Base-by-base conservation (phyloP, 2,113 vertebrate species). In the Muntiacus muntjak region DNA sequence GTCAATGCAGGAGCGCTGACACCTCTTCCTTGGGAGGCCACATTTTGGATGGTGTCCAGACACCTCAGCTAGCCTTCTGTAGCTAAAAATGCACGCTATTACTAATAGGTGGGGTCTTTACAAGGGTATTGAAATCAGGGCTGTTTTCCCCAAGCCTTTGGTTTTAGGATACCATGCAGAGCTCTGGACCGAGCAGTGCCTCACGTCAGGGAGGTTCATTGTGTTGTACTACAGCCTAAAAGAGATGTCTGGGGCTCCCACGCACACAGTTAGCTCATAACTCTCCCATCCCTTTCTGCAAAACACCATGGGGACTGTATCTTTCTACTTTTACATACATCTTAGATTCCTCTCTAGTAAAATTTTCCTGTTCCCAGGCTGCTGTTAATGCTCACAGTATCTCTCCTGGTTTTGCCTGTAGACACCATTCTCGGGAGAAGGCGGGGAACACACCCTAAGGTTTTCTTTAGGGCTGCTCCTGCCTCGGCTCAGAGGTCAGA, bases 371-470 rank as follows among this genome's bases (percentile, higher is more conserved):
- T 50, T 6, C 13, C 62, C 52, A 43, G 10, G 45, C 12, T 33
- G n/a, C 52, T 40, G 40, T 78, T 88, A 21, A 30, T 76, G 40
- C 19, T 88, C 19, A 16, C 16, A 15, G 40, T 52, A 25, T 74
- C 54, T 74, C 54, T 90, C 23, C 36, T 6, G 5, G 47, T 54
- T 97, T 93, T 88, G 45, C n/a, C n/a, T 57, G 3, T 26, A 62
- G 85, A 45, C 54, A 83, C n/a, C 33, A 50, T 85, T 47, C 26
- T 33, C 1, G 3, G n/a, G n/a, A 84, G 45, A 47, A 76, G 45
- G 2, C 7, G 1, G 6, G 64, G 33, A n/a, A 1, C 7, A n/a
- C 3, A 7, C 16, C 4, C 5, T 28, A 30, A 62, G 36, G 36
- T 85, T 55, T 54, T 64, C 64, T 28, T 84, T 50, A 45, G 16